Evolutionary conservation across 2,888 invertebrate genomes (phyloP).

Genomic region (Lepeophtheirus nordmannii): DNA sequence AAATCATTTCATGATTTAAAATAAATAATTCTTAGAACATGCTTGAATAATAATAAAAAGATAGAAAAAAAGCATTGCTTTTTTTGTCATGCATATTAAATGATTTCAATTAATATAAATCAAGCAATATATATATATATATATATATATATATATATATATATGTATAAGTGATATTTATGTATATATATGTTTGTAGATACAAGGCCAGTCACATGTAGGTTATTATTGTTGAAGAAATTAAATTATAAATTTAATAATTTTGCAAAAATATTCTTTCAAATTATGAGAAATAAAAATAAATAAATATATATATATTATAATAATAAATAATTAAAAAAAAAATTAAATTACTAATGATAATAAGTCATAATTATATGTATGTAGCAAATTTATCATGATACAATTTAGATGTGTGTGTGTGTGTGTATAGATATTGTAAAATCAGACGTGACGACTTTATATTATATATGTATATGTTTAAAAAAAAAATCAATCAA

Average conservation of each 20-base stretch:
- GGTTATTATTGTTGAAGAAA: neutral
- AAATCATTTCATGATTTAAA: too few relatives aligned
- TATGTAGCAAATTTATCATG: neutral
- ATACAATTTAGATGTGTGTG: neutral
- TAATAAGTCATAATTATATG: too few relatives aligned
- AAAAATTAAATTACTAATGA: neutral
- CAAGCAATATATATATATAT: neutral
- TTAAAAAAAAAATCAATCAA: neutral
- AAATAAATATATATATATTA: neutral
- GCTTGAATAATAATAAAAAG: too few relatives aligned
- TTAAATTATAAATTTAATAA: neutral
- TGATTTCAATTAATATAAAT: neutral
- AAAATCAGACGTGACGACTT: neutral
- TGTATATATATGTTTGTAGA: neutral
- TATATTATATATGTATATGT: neutral
- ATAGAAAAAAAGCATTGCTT: too few relatives aligned
- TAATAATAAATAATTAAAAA: constrained; percentile 1
- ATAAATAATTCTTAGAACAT: too few relatives aligned
- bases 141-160: neutral
- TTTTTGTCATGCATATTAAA: neutral
- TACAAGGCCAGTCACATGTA: neutral
- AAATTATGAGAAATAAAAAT: too few relatives aligned
- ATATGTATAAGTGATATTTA: neutral
- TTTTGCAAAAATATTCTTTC: neutral
- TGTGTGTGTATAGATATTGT: neutral